Conservation (phyloP, 1,140 invertebrate genomes). For the Caenorhabditis remanei region DNA sequence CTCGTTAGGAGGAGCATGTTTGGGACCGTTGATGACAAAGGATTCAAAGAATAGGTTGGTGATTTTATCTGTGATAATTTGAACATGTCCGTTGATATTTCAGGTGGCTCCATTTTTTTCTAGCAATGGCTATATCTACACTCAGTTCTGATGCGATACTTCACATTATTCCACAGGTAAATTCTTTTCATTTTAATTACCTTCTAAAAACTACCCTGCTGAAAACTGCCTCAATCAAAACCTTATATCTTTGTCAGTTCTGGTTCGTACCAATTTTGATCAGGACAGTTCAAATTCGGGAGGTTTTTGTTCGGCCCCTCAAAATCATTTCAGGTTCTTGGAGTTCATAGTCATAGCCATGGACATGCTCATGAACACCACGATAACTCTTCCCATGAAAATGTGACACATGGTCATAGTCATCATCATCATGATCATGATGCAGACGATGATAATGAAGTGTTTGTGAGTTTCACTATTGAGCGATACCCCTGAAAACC, state of each 20-base stretch:
- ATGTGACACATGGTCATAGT: neutral
- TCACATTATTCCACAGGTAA: constrained; percentile 59
- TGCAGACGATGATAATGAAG: neutral
- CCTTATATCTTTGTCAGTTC: no score
- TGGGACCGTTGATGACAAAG: constrained; percentile 57
- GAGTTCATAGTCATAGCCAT: constrained; percentile 56
- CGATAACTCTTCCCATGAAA: neutral
- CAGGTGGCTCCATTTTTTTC: constrained; percentile 64
- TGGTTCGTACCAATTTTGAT: no score
- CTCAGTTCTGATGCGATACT: constrained; percentile 59
- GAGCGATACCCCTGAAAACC: neutral
- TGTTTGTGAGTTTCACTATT: neutral
- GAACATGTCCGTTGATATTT: neutral
- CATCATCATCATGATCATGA: constrained; percentile 17
- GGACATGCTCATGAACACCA: constrained; percentile 29
- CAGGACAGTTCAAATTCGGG: no score
- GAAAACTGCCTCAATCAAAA: no score
- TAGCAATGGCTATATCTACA: constrained; percentile 62
- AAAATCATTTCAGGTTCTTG: constrained; percentile 39
- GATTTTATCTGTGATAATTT: neutral
- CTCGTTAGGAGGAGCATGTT: constrained; percentile 52
- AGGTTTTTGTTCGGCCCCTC: no score
- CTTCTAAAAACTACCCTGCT: no score
- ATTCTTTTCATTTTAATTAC: neutral
- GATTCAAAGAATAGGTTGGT: constrained; percentile 50